phyloP scores from a whole-genome alignment of 2,797 vertebrate species.

The Steatocranus sp. region DNA sequence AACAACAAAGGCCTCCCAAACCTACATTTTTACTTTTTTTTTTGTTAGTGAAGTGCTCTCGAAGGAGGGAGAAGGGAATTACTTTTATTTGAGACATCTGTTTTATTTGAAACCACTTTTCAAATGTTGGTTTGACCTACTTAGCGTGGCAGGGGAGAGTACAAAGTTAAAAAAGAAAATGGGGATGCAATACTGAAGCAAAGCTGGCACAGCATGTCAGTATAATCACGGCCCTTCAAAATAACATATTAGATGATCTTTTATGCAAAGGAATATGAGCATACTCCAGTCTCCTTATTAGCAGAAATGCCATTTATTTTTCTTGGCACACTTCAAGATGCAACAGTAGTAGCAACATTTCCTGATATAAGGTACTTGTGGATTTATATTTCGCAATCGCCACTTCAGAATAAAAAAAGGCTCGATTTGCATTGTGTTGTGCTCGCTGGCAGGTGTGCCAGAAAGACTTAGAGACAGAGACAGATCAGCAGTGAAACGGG shows the following conservation, averaged over 20 bases:
- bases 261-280: constrained; percentile 18
- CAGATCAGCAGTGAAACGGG: constrained; percentile 10
- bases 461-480: neutral
- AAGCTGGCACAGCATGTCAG: neutral
- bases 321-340: neutral
- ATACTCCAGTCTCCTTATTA: neutral
- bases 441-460: neutral
- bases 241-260: neutral
- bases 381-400: neutral
- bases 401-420: neutral
- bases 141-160: constrained; percentile 32
- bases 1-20: constrained; percentile 55
- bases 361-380: neutral
- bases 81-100: constrained; percentile 56
- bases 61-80: constrained; percentile 29
- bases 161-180: constrained; percentile 23
- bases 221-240: constrained; percentile 1
- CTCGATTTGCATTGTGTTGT: neutral
- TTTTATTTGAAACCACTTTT: constrained; percentile 58
- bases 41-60: constrained; percentile 26
- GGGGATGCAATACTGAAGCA: neutral
- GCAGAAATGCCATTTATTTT: neutral
- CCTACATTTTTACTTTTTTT: constrained; percentile 27
- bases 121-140: constrained; percentile 66
- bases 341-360: neutral